phyloP scores from a whole-genome alignment of 2,113 vertebrate genomes.

The Meleagris gallopavo region DNA sequence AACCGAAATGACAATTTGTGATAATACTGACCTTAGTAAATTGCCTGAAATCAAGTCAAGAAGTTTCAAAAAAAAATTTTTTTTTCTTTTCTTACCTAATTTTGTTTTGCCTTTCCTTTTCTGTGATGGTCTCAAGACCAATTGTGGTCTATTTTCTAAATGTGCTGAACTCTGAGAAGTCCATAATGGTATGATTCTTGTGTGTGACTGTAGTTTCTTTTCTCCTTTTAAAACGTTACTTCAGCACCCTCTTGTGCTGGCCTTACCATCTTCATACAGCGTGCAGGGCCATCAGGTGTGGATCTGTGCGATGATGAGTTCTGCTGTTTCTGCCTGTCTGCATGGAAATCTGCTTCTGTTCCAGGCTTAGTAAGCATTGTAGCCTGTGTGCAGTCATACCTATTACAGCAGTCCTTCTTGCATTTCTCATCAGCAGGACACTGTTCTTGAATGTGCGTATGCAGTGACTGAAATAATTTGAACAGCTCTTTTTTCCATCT shows the following conservation, averaged over 20 bases:
- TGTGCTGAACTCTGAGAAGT: background rate
- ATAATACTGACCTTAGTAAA: background rate
- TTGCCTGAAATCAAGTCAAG: background rate
- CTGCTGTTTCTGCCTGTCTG: background rate
- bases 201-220: background rate
- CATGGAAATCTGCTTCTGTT: background rate
- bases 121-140: background rate
- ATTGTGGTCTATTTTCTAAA: background rate
- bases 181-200: background rate
- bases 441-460: background rate
- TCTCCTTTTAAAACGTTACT: background rate
- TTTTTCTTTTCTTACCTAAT: background rate
- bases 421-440: background rate
- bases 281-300: fast-evolving
- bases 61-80: background rate
- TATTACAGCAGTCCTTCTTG: background rate
- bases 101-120: background rate
- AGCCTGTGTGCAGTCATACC: background rate
- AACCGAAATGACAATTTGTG: background rate
- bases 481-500: background rate
- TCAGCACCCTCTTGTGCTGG: constrained; percentile 22
- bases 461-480: background rate
- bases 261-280: background rate
- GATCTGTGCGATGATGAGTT: background rate
- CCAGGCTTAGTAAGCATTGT: background rate